Base-by-base conservation (phyloP, 2,888 invertebrate species). In the Pseudococcus jackbeardsleyi region DNA sequence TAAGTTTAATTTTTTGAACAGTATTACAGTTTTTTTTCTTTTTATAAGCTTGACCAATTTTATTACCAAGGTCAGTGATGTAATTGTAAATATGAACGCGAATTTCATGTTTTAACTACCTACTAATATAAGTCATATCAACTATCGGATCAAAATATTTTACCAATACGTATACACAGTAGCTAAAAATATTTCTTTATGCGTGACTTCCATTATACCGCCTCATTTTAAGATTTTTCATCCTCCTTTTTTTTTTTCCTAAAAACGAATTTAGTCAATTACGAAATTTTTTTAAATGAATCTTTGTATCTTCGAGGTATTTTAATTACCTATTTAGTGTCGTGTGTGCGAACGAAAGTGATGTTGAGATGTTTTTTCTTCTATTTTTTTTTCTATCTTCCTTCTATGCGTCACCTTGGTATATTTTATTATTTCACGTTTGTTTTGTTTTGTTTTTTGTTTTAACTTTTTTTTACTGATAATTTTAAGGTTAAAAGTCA, bases 1-100 rank as follows among this genome's bases (percentile, higher is more conserved):
- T 82, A 82, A 82, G 79, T 82, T 82, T 82, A 82, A 82, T 82
- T 82, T 82, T 82, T 46, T 72, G 33, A 72, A 72, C 72, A 72
- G 72, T 72, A 72, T 72, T 72, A 72, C 72, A 33, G 33, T 72
- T 72, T 72, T 64, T 46, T 50, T 50, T 15, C 48, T 15, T 72
- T 33, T 72, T 33, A 72, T 72, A 72, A 72, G 33, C 7, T 33
- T 72, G 72, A 72, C 72, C 72, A 72, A 33, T 72, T 72, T 72
- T 72, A 72, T 72, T 39, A 72, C 33, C 72, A 39, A 33, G 72
- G 72, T 72, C 72, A 72, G 72, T 72, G 15, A 33, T 72, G 33
- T 72, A 72, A 17, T 3, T 72, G 33, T 72, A 72, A 33, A 72
- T 72, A 72, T 33, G 33, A 33, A 33, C 15, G 72, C 33, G 72